These are phyloP conservation scores for Stercorarius parasiticus DNA, from an alignment of 2,113 vertebrate genomes.

Conservation along the genomic window DNA sequence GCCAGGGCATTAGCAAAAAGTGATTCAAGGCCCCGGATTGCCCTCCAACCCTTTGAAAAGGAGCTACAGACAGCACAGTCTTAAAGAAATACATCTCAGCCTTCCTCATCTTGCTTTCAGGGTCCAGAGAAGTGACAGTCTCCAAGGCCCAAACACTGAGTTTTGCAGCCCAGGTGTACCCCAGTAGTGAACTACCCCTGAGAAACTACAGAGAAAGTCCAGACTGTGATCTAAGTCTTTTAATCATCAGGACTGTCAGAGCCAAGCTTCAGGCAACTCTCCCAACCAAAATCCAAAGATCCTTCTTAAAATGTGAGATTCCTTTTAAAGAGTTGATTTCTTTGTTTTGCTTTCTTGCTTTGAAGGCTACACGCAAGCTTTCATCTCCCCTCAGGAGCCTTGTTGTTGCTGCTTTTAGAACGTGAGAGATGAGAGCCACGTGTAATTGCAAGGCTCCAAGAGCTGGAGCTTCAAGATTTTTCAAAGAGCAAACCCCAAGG, in stretches of 20 bases:
- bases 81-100: not conserved
- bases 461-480: not conserved
- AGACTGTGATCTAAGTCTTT: not conserved
- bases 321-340: not conserved
- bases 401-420: not conserved
- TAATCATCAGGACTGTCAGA: not conserved
- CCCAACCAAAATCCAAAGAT: not conserved
- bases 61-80: not conserved
- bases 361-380: not conserved
- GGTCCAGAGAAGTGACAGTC: not conserved
- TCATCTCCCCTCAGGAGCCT: not conserved
- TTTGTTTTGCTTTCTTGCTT: not conserved
- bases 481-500: not conserved
- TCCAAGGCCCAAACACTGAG: not conserved
- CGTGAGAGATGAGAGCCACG: not conserved
- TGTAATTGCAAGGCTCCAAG: not conserved
- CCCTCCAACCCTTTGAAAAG: not conserved
- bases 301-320: not conserved
- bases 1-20: not conserved
- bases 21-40: not conserved
- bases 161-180: not conserved
- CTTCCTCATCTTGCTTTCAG: not conserved
- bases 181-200: not conserved
- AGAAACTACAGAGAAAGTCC: not conserved
- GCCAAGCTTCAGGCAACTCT: not conserved